Percentiles rank a stretch among this genome's conserved stretches.
These are phyloP conservation scores for Chalcosyrphus nemorum DNA, from an alignment of 2,888 invertebrate species.

Conservation along the genomic window DNA sequence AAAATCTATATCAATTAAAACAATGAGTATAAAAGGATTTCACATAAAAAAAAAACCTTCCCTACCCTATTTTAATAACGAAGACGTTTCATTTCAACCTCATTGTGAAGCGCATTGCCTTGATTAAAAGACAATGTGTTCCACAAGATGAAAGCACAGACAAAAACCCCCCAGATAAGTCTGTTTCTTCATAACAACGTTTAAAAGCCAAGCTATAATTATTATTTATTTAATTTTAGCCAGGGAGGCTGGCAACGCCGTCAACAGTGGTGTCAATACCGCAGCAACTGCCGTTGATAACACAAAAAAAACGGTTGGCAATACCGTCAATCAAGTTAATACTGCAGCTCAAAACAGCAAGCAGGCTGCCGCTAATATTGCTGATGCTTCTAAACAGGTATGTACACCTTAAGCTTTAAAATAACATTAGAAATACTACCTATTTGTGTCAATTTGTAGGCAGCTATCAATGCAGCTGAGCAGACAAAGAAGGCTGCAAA, in stretches of 20 bases:
- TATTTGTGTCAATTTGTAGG: constrained; percentile 9
- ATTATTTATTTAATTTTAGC: constrained; percentile 67
- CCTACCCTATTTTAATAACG: too few species aligned
- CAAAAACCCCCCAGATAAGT: constrained; percentile 83
- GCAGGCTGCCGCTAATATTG: constrained; percentile 79
- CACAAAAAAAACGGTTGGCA: constrained; percentile 78
- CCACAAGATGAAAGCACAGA: too few species aligned
- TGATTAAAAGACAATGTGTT: too few species aligned
- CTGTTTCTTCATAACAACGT: constrained; percentile 82
- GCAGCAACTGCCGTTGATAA: constrained; percentile 78
- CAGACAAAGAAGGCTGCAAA: constrained; percentile 80
- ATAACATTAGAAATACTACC: too few species aligned
- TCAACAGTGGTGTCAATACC: constrained; percentile 79
- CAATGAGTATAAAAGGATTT: too few species aligned
- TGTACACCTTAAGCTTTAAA: too few species aligned
- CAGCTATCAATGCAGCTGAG: constrained; percentile 60
- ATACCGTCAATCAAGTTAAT: constrained; percentile 77
- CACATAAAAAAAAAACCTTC: too few species aligned
- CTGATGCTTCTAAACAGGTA: constrained; percentile 78
- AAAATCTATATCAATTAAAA: too few species aligned
- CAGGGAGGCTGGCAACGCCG: constrained; percentile 79
- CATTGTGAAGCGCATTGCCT: too few species aligned
- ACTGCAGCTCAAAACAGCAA: constrained; percentile 79
- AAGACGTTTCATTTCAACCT: too few species aligned
- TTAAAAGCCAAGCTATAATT: neutral